Percentiles rank a stretch among this genome's conserved stretches.
Conservation (phyloP, 92 coral and sea anemone species). For the Porites rus region DNA sequence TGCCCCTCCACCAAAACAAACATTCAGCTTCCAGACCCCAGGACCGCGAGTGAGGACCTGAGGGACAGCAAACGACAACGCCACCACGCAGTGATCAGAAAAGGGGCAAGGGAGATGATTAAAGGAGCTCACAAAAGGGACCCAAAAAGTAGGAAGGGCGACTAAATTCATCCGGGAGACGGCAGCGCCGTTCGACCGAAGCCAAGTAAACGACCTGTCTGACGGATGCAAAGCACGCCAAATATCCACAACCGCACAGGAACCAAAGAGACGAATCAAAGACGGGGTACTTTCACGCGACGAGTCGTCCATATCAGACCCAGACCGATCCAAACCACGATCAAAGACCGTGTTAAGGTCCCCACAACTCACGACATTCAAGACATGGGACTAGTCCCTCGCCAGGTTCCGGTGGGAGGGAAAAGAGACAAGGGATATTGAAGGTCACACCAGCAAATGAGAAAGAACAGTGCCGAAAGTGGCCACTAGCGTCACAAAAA, state of each 20-base stretch:
- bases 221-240: not conserved
- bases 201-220: not conserved
- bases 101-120: not conserved
- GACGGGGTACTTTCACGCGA: not conserved
- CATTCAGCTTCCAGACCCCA: not conserved
- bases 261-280: not conserved
- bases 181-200: not conserved
- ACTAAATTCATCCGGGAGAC: conserved; percentile 2
- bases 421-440: not conserved
- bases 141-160: conserved; percentile 6
- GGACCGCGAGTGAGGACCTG: not conserved
- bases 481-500: too few species aligned
- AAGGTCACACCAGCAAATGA: not conserved
- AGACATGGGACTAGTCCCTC: not conserved
- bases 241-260: not conserved
- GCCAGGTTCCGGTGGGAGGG: conserved; percentile 2
- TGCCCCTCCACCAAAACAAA: too few species aligned
- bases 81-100: conserved; percentile 22
- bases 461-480: too few species aligned
- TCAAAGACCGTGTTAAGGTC: conserved; percentile 19
- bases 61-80: not conserved
- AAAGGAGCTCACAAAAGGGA: not conserved
- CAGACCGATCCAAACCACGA: conserved; percentile 8
- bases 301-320: not conserved
- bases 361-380: not conserved